These are phyloP conservation scores for Lepeophtheirus salmonis DNA, from an alignment of 1,140 invertebrate genomes.

Conservation along the genomic window DNA sequence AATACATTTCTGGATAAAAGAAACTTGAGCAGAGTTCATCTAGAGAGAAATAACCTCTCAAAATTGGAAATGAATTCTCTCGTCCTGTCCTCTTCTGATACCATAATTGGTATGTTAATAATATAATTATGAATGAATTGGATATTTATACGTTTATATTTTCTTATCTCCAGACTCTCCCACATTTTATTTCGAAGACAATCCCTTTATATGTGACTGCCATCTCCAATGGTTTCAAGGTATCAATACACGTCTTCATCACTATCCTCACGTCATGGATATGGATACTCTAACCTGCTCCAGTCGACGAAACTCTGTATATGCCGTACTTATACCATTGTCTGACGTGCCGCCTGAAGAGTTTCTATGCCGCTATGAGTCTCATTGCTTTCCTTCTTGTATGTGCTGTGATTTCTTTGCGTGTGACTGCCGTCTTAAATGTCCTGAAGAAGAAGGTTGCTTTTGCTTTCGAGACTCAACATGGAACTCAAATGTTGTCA, in stretches of 20 bases:
- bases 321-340: slow-evolving; percentile 24
- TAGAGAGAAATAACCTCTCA: slow-evolving; percentile 1
- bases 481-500: slow-evolving; percentile 76
- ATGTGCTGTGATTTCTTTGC: slow-evolving; percentile 86
- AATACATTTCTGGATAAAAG: slow-evolving; percentile 77
- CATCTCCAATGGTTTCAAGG: slow-evolving; percentile 55
- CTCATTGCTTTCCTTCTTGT: slow-evolving; percentile 76
- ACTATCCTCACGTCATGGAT: slow-evolving; percentile 67
- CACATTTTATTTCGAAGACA: slow-evolving; percentile 67
- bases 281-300: slow-evolving; percentile 42
- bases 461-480: slow-evolving; percentile 80
- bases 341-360: not conserved
- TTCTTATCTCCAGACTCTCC: slow-evolving; percentile 35
- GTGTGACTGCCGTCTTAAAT: slow-evolving; percentile 70
- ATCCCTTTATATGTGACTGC: slow-evolving; percentile 60
- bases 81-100: not conserved
- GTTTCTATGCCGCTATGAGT: slow-evolving; percentile 72
- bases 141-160: slow-evolving; percentile 17
- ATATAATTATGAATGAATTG: not conserved
- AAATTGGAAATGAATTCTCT: not conserved
- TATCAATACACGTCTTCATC: slow-evolving; percentile 51
- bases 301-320: slow-evolving; percentile 27
- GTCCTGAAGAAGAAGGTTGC: slow-evolving; percentile 65
- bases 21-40: slow-evolving; percentile 36
- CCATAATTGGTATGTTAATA: not conserved